phyloP scores from a whole-genome alignment of 2,113 vertebrate species.

The Sus scrofa region DNA sequence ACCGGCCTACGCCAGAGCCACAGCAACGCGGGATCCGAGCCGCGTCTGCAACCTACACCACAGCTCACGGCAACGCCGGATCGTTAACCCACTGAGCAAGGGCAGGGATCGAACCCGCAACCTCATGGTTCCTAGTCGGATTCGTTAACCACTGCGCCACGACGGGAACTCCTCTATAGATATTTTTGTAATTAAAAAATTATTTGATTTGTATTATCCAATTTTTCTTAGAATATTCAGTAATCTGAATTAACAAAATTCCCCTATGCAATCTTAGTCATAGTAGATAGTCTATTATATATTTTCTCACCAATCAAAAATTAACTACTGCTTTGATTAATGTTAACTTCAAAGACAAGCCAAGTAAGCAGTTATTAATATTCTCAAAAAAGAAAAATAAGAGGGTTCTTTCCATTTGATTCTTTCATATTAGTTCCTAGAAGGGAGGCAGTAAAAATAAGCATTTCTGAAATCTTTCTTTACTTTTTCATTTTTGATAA shows the following conservation, averaged over 20 bases:
- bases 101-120: too few relatives aligned
- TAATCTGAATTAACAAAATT: slow-evolving; percentile 21
- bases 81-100: too few relatives aligned
- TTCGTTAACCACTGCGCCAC: too few relatives aligned
- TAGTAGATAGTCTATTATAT: not conserved
- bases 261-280: not conserved
- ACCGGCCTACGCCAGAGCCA: too few relatives aligned
- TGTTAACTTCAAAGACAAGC: slow-evolving; percentile 25
- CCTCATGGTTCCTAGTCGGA: too few relatives aligned
- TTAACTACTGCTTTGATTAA: slow-evolving; percentile 43
- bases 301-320: not conserved
- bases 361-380: slow-evolving; percentile 33
- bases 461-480: not conserved
- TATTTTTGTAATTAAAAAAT: slow-evolving; percentile 30
- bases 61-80: too few relatives aligned
- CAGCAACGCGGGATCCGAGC: too few relatives aligned
- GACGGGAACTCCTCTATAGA: too few relatives aligned
- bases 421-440: slow-evolving; percentile 42
- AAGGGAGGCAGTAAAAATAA: slow-evolving; percentile 13
- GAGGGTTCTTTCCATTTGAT: slow-evolving; percentile 1
- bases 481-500: slow-evolving; percentile 47
- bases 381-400: slow-evolving; percentile 27
- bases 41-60: too few relatives aligned
- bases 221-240: not conserved
- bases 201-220: not conserved